These are phyloP conservation scores for Lithobius niger DNA, from an alignment of 1,140 invertebrate genomes.

Conservation along the genomic window DNA sequence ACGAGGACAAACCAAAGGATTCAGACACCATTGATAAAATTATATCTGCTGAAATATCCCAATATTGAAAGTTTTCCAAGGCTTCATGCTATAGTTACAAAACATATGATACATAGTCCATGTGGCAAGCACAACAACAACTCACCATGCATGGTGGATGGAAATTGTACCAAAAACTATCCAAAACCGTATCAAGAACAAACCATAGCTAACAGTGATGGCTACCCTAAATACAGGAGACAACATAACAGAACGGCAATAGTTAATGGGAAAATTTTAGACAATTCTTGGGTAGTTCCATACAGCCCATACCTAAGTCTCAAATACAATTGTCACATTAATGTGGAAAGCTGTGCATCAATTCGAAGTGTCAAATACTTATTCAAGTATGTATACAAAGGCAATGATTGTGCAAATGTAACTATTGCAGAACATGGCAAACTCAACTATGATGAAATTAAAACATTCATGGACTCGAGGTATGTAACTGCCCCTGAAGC, in stretches of 20 bases:
- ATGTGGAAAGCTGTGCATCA: slow-evolving; percentile 1
- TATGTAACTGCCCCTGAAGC: slow-evolving; percentile 2
- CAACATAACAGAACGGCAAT: background rate
- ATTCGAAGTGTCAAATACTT: background rate
- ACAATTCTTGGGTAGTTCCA: background rate
- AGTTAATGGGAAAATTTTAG: background rate
- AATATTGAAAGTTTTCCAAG: background rate
- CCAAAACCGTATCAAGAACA: background rate
- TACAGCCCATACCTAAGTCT: background rate
- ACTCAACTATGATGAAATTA: slow-evolving; percentile 1
- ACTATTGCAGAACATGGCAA: background rate
- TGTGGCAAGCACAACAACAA: slow-evolving; percentile 16
- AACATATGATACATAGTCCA: slow-evolving; percentile 17
- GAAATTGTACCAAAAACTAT: slow-evolving; percentile 14
- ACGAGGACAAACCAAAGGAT: slow-evolving; percentile 1
- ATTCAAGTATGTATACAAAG: slow-evolving; percentile 1
- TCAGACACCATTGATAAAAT: slow-evolving; percentile 33
- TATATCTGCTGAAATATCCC: slow-evolving; percentile 21
- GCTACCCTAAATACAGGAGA: background rate
- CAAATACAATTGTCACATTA: slow-evolving; percentile 1
- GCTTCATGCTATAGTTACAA: slow-evolving; percentile 1
- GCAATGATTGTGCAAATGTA: slow-evolving; percentile 3
- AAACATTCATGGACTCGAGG: background rate
- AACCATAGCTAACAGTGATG: background rate
- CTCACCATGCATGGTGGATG: slow-evolving; percentile 16